Evolutionary conservation across 2,113 vertebrate species (phyloP).

Genomic region (Turdus rufiventris): DNA sequence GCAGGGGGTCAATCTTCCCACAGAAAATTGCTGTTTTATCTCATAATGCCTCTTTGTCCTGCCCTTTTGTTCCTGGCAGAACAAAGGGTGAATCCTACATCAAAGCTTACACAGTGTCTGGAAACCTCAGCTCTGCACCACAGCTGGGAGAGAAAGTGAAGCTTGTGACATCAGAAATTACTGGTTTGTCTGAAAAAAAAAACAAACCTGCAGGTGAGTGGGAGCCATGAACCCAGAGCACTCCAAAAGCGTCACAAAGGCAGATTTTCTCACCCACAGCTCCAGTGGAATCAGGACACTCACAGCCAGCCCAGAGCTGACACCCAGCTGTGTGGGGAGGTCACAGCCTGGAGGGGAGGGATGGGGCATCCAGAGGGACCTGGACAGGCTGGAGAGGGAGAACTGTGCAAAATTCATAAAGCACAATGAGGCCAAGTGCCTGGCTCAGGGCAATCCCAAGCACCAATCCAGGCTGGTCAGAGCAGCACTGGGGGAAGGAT

Average conservation of each 20-base stretch:
- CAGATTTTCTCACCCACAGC: background rate
- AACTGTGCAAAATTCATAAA: background rate
- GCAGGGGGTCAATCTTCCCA: background rate
- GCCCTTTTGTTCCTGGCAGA: constrained; percentile 23
- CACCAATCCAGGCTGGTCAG: background rate
- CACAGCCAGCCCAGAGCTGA: background rate
- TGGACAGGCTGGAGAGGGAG: background rate
- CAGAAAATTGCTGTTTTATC: constrained; percentile 20
- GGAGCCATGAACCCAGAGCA: background rate
- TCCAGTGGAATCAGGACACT: background rate
- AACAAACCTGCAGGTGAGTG: background rate
- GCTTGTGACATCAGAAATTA: background rate
- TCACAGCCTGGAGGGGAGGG: background rate
- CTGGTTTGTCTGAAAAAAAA: background rate
- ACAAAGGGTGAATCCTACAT: constrained; percentile 18
- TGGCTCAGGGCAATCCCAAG: background rate
- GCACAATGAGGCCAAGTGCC: background rate
- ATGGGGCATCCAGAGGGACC: background rate
- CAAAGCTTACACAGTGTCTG: background rate
- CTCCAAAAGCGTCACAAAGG: background rate
- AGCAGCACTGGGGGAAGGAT: background rate
- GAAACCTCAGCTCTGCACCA: background rate
- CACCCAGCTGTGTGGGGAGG: background rate
- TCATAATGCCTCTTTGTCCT: constrained; percentile 10
- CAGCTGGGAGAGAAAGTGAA: background rate